Evolutionary conservation across 2,888 invertebrate species (phyloP).

Genomic region (Spodoptera littoralis): DNA sequence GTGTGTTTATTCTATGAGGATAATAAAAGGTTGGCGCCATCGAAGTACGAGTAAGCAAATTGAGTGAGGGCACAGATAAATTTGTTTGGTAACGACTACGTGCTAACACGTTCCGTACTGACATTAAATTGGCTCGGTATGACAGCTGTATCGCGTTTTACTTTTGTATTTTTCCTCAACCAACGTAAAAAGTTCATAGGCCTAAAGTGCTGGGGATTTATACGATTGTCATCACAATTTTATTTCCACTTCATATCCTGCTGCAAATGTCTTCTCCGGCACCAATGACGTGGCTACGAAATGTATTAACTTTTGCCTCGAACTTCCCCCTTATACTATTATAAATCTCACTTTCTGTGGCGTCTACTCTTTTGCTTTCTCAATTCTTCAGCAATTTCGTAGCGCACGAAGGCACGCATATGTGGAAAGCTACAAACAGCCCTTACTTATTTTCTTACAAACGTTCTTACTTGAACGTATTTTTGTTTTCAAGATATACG

Average conservation of each 20-base stretch:
- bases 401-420: slow-evolving; percentile 7
- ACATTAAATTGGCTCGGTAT: slow-evolving; percentile 66
- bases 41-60: slow-evolving; percentile 73
- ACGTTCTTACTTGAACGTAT: slow-evolving; percentile 15
- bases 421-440: slow-evolving; percentile 2
- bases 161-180: slow-evolving; percentile 47
- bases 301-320: slow-evolving; percentile 47
- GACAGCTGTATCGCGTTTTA: slow-evolving; percentile 59
- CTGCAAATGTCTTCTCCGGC: slow-evolving; percentile 49
- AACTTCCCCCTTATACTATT: slow-evolving; percentile 25
- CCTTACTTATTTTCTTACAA: slow-evolving; percentile 27
- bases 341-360: slow-evolving; percentile 42
- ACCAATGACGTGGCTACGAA: slow-evolving; percentile 43
- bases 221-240: slow-evolving; percentile 56
- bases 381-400: slow-evolving; percentile 27
- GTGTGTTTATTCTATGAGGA: slow-evolving; percentile 64
- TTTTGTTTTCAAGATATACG: slow-evolving; percentile 35
- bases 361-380: slow-evolving; percentile 20
- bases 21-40: slow-evolving; percentile 78
- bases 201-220: slow-evolving; percentile 46
- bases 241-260: slow-evolving; percentile 57
- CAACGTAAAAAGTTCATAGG: slow-evolving; percentile 38
- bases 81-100: slow-evolving; percentile 76
- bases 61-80: slow-evolving; percentile 73
- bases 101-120: slow-evolving; percentile 67